phyloP scores from a whole-genome alignment of 1,140 invertebrate genomes.

The Magallana angulata region DNA sequence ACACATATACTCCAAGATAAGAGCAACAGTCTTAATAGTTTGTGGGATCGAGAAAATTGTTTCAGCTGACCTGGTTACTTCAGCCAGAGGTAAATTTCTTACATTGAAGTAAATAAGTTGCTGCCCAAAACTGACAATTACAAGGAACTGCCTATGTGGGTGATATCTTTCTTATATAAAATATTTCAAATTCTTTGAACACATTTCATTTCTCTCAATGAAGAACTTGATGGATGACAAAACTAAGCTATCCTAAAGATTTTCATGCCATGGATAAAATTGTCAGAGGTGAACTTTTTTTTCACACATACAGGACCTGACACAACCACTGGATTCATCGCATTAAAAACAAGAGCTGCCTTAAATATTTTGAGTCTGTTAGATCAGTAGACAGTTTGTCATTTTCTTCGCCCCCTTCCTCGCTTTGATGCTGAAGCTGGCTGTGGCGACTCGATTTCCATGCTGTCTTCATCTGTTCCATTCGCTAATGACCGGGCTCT shows the following conservation, averaged over 20 bases:
- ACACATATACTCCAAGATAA: background rate
- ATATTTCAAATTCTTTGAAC: too few relatives aligned
- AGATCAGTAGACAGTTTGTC: background rate
- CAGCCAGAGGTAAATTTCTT: slow-evolving; percentile 79
- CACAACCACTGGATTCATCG: slow-evolving; percentile 7
- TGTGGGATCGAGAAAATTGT: background rate
- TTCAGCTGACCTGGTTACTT: slow-evolving; percentile 81
- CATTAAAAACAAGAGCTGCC: slow-evolving; percentile 27
- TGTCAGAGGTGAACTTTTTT: slow-evolving; percentile 77
- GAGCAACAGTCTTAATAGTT: slow-evolving; percentile 6
- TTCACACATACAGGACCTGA: background rate
- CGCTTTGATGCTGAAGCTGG: slow-evolving; percentile 22
- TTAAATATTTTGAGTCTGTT: slow-evolving; percentile 10
- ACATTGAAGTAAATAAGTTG: background rate
- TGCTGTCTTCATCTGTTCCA: slow-evolving; percentile 63
- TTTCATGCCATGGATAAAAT: background rate
- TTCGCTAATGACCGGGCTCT: slow-evolving; percentile 63
- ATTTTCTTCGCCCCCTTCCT: background rate
- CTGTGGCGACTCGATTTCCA: slow-evolving; percentile 12
- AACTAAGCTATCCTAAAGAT: background rate
- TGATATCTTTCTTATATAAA: background rate
- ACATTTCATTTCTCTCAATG: too few relatives aligned
- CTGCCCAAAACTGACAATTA: background rate
- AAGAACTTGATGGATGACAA: too few relatives aligned
- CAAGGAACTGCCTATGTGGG: background rate